phyloP scores from a whole-genome alignment of 2,888 invertebrate species.

The Apocheima hispidaria region DNA sequence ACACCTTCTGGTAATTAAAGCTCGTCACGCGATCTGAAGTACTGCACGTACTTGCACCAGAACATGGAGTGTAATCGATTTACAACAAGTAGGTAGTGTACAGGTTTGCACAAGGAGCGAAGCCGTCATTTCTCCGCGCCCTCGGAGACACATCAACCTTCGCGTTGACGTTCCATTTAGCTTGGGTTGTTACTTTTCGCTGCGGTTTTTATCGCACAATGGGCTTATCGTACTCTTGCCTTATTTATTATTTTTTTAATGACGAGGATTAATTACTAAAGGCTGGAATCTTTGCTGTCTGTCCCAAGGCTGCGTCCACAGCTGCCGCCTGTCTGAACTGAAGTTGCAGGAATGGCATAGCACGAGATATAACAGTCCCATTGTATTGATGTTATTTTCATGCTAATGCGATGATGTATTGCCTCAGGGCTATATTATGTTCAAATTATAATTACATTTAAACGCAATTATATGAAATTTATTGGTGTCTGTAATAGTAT shows the following conservation, averaged over 20 bases:
- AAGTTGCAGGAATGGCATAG: conserved; percentile 47
- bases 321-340: conserved; percentile 69
- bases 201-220: conserved; percentile 68
- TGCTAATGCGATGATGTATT: conserved; percentile 36
- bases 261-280: conserved; percentile 78
- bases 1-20: conserved; percentile 82
- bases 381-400: conserved; percentile 20
- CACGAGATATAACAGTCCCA: conserved; percentile 12
- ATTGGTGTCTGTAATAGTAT: conserved; percentile 4
- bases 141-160: conserved; percentile 70
- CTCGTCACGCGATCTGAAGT: conserved; percentile 76
- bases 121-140: conserved; percentile 69
- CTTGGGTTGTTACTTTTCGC: conserved; percentile 66
- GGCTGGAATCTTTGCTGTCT: conserved; percentile 64
- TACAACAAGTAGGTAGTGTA: conserved; percentile 50
- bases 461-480: conserved; percentile 6
- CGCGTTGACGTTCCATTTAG: conserved; percentile 71
- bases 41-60: conserved; percentile 54
- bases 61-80: conserved; percentile 81
- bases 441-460: conserved; percentile 15
- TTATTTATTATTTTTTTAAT: conserved; percentile 78
- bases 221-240: conserved; percentile 73
- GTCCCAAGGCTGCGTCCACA: conserved; percentile 72
- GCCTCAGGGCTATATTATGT: conserved; percentile 5
- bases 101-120: conserved; percentile 68